Base-by-base conservation (phyloP, 2,797 vertebrate genomes). In the Falco berigora region DNA sequence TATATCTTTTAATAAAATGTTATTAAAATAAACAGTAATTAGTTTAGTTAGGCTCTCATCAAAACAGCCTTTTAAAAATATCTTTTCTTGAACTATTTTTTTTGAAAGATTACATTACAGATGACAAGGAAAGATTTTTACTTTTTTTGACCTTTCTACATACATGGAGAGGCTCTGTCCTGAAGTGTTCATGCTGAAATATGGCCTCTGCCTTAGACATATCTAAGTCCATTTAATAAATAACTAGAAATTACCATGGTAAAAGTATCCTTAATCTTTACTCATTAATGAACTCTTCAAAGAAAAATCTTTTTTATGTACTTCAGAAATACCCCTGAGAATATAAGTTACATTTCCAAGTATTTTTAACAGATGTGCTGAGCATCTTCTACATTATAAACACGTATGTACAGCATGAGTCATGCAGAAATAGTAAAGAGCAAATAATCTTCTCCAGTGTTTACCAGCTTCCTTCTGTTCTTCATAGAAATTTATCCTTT, bases 311-410 rank as follows among this genome's bases (percentile, higher is more conserved):
- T 86, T 62, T 80, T 72, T 66, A 64, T 81, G 67, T 66, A 80
- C 56, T 86, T 91, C n/a, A 67, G 76, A 90, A 96, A 86, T 81
- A 74, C 27, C 14, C 9, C 28, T 49, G 56, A 82, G 59, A 78
- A 84, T 64, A 76, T 12, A 10, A 90, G 80, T 86, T 86, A 71
- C 22, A 89, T 56, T 75, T 73, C 59, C 49, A 94, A 86, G 34
- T 72, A 84, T 72, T 78, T 86, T 94, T 66, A 90, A 83, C 46
- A 88, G 77, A 96, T 61, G 44, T 94, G 55, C 89, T 80, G 22
- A 73, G n/a, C 28, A 86, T 80, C 84, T 96, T 96, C 75, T 91
- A 85, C 63, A 59, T 25, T 68, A 66, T 30, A 77, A 64, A 64
- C 38, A 66, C 2, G 0, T 14, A 92, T 14, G 36, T 58, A 85